Conservation (phyloP, 2,113 vertebrate species). For the Coryphaenoides rupestris region DNA sequence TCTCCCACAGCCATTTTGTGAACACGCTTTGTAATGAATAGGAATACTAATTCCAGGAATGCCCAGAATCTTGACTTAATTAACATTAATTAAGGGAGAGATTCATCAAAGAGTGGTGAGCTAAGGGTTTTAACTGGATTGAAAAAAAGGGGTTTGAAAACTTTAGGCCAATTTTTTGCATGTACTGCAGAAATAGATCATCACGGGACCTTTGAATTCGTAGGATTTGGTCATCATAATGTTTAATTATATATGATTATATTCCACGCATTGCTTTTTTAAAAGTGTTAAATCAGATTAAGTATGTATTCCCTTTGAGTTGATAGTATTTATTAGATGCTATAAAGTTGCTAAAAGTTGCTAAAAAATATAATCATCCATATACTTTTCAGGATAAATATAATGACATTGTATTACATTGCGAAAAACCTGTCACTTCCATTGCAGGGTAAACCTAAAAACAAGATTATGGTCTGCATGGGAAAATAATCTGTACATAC, state of each 20-base stretch:
- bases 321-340: too few relatives aligned
- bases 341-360: too few relatives aligned
- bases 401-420: too few relatives aligned
- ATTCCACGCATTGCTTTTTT: too few relatives aligned
- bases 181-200: background rate
- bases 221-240: background rate
- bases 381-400: too few relatives aligned
- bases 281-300: too few relatives aligned
- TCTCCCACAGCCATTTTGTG: constrained; percentile 51
- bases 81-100: constrained; percentile 37
- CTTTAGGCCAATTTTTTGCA: background rate
- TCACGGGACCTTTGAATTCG: background rate
- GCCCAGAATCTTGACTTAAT: constrained; percentile 35
- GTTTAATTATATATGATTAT: background rate
- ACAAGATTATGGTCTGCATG: too few relatives aligned
- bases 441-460: too few relatives aligned
- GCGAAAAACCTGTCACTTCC: too few relatives aligned
- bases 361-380: too few relatives aligned
- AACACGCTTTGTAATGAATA: constrained; percentile 41
- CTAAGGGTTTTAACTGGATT: background rate
- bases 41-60: constrained; percentile 43
- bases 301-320: too few relatives aligned
- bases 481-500: background rate
- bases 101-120: constrained; percentile 8
- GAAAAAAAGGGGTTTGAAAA: background rate